Evolutionary conservation across 2,113 vertebrate genomes (phyloP), one percentile per base, ranked within the genome.

Genomic region (Sapayoa aenigma): DNA sequence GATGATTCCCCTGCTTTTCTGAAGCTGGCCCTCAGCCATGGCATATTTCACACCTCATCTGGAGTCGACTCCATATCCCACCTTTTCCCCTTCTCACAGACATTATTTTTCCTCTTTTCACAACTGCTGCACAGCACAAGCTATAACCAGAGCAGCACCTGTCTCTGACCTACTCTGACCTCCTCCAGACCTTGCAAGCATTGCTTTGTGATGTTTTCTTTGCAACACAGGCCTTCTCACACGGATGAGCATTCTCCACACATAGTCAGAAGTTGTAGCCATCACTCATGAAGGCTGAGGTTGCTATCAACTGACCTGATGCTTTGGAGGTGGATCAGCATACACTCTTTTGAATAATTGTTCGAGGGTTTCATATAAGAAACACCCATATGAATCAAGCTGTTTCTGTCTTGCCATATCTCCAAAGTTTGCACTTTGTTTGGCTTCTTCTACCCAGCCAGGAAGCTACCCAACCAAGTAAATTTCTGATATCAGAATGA

Each of bases 101-200:
- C 14, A 28, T 12, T 12, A 35, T 22, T 62, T 31, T 15, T 71
- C 11, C 17, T 63, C 13, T 44, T 11, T 35, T 28, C 6, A 13
- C 37, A 67, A 8, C 2, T 2, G 2, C 7, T 83, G 39, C 25
- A 28, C 4, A 0, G 8, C 25, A 62, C 19, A 71, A 22, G 7
- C 12, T 14, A 58, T 21, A 75, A 27, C 13, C 2, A 4, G 2
- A 1, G 35, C 1, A 5, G 8, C 10, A 39, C 33, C 56, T 52
- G 18, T 6, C 27, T 75, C 21, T 76, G 39, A 63, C 60, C 60
- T 41, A 20, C 49, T 68, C 49, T 56, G 37, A 46, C 20, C 1
- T 24, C 13, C 41, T 47, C 31, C 16, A 19, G 14, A 21, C 24
- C 7, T 30, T 4, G 0, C 9, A 50, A 23, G 9, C 15, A 78